A percentile compares a stretch with the other conserved stretches of the same genome.
Evolutionary conservation across 1,140 invertebrate species (phyloP).

Genomic region (Euwallacea similis): DNA sequence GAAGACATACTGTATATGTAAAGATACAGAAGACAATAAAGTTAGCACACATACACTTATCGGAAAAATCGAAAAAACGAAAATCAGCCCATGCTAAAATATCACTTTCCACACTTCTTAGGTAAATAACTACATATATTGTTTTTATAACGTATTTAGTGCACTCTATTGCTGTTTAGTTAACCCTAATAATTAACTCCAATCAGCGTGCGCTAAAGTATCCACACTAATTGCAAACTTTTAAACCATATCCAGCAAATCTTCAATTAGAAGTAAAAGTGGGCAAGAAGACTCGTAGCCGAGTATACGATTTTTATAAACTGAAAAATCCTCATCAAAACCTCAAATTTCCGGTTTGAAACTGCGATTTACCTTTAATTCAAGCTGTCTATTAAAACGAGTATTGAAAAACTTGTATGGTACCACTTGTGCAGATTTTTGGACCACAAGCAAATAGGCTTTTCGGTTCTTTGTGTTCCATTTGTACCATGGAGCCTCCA

Average conservation of each 20-base stretch:
- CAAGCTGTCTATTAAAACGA: neutral
- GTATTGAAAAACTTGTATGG: conserved; percentile 2
- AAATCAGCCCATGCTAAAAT: too few relatives aligned
- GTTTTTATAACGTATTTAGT: too few relatives aligned
- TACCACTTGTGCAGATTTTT: neutral
- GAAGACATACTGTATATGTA: neutral
- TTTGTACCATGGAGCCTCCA: conserved; percentile 4
- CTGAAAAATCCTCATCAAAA: neutral
- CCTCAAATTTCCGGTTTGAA: neutral
- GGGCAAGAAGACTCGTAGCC: neutral
- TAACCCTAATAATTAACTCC: too few relatives aligned
- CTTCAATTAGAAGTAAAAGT: neutral
- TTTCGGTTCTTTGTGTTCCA: conserved; percentile 5
- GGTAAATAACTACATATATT: too few relatives aligned
- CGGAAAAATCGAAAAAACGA: neutral
- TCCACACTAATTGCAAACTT: too few relatives aligned
- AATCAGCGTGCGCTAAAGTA: too few relatives aligned
- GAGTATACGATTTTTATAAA: neutral
- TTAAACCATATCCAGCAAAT: too few relatives aligned
- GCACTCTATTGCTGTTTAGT: too few relatives aligned
- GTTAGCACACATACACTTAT: neutral
- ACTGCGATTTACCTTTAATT: conserved; percentile 6
- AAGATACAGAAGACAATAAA: neutral
- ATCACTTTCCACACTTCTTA: too few relatives aligned
- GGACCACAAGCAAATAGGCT: conserved; percentile 4